A percentile compares a stretch with the other conserved stretches of the same genome.
These are phyloP conservation scores for Triplophysa yarkandensis DNA, from an alignment of 2,797 vertebrate species.

Conservation along the genomic window DNA sequence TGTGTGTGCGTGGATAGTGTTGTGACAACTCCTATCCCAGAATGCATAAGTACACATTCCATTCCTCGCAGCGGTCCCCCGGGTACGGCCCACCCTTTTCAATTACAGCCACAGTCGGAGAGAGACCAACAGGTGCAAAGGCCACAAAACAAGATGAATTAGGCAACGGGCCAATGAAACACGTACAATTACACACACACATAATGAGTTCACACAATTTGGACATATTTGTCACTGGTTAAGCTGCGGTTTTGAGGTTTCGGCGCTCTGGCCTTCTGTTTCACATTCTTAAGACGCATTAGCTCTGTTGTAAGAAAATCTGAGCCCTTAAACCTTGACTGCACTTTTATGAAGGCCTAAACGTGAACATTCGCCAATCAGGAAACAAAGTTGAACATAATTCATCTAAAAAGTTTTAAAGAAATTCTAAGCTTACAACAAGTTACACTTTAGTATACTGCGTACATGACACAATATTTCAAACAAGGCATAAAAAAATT, in stretches of 20 bases:
- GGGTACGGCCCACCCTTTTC: slow-evolving; percentile 60
- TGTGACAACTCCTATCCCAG: slow-evolving; percentile 69
- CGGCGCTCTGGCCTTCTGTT: slow-evolving; percentile 34
- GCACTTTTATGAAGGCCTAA: not conserved
- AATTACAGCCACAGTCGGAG: slow-evolving; percentile 60
- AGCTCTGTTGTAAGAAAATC: not conserved
- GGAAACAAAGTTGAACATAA: no score
- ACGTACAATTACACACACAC: slow-evolving; percentile 35
- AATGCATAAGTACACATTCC: slow-evolving; percentile 66
- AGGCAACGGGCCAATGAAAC: slow-evolving; percentile 56
- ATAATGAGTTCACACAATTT: slow-evolving; percentile 13
- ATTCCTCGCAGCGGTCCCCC: slow-evolving; percentile 62
- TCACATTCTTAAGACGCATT: slow-evolving; percentile 10
- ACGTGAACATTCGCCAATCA: no score
- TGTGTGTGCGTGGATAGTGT: slow-evolving; percentile 53
- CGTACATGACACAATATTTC: no score
- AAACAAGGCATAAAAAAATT: no score
- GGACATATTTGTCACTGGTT: slow-evolving; percentile 35
- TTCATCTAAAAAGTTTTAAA: no score
- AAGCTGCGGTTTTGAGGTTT: slow-evolving; percentile 44
- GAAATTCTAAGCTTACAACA: no score
- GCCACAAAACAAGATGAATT: slow-evolving; percentile 61
- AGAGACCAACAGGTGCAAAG: slow-evolving; percentile 69
- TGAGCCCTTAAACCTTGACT: not conserved
- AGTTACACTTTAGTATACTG: no score